Conservation (phyloP, 2,888 invertebrate species). For the Acrobasis consociella region DNA sequence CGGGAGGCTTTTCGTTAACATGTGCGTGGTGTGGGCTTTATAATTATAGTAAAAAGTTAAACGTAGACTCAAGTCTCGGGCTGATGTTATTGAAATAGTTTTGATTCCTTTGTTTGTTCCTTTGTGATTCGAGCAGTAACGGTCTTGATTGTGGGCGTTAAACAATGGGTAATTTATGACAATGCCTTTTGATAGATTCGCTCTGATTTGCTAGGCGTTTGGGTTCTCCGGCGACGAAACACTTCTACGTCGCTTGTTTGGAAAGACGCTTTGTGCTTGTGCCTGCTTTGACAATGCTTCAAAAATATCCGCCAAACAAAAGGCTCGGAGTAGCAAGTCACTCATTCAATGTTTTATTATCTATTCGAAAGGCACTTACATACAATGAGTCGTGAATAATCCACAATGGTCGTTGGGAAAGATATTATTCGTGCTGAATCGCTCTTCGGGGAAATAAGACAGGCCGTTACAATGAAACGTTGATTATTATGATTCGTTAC, state of each 20-base stretch:
- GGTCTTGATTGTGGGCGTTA: conserved; percentile 12
- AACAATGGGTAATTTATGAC: conserved; percentile 21
- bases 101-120: conserved; percentile 11
- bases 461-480: conserved; percentile 56
- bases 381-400: conserved; percentile 74
- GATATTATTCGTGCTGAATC: conserved; percentile 57
- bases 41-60: conserved; percentile 6
- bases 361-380: conserved; percentile 63
- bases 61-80: neutral
- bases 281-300: conserved; percentile 60
- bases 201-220: conserved; percentile 15
- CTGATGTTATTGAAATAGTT: conserved; percentile 13
- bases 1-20: conserved; percentile 19
- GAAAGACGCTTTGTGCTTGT: conserved; percentile 40
- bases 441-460: conserved; percentile 56
- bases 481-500: conserved; percentile 60
- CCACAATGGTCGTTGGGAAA: conserved; percentile 64
- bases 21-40: conserved; percentile 14
- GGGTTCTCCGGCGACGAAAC: conserved; percentile 10
- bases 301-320: conserved; percentile 67
- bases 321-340: conserved; percentile 51
- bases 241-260: conserved; percentile 25
- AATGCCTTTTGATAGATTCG: conserved; percentile 14
- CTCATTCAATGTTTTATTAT: conserved; percentile 66
- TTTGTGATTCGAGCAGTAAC: conserved; percentile 13